Evolutionary conservation across 2,888 invertebrate genomes (phyloP), one percentile per base, ranked within the genome.

Genomic region (Phortica okadai): DNA sequence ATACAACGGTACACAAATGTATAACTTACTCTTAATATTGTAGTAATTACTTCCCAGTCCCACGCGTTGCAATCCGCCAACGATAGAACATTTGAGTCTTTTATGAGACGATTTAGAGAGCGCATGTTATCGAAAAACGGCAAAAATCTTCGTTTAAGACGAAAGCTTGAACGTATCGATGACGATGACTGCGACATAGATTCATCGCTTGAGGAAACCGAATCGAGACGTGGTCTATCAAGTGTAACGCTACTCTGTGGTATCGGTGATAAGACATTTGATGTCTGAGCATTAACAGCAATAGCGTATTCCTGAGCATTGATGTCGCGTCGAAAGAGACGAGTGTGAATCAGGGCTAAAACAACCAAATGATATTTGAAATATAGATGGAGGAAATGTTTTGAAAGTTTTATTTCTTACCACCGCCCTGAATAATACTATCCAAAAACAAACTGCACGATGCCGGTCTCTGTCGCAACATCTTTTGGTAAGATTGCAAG

Each of bases 41-140:
- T 95, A 79, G 95, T 93, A 79, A 98, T 95, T n/a, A 97, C 93
- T 84, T 96, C 95, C 98, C 98, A 98, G 90, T 98, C 96, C 98
- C 98, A 98, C 0, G 94, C 93, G 77, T 94, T 94, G 5, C 95
- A 95, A 86, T 97, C 97, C 83, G 96, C 95, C 77, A 94, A 94
- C 76, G 93, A 93, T 84, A 97, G 93, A 4, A 98, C 97, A 81
- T 95, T 94, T 1, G 97, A 96, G 82, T 97, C 96, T 85, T 95
- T 94, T 21, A 98, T 93, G 80, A 95, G 91, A 83, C 94, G 94
- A 87, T 95, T 94, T 78, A 94, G 94, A 42, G 85, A 78, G 73
- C 94, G 92, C 73, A 90, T 86, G 76, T 88, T 91, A 77, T 94
- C 94, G 79, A 94, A 93, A 80, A 93, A 91, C 77, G 93, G 93